Conservation (phyloP, 2,888 invertebrate genomes). For the Autographa pulchrina region DNA sequence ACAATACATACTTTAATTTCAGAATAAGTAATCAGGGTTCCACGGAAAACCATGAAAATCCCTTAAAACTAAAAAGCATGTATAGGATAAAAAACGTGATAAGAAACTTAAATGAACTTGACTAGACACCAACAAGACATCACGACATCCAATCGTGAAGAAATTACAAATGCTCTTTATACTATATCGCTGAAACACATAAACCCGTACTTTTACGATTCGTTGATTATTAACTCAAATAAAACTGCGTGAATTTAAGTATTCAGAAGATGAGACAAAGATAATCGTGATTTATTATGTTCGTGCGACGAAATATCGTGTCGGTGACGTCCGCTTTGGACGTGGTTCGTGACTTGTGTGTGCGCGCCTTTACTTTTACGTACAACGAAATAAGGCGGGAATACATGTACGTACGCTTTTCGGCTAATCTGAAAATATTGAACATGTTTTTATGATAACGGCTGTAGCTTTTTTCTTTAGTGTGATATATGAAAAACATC, state of each 20-base stretch:
- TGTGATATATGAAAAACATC: background rate
- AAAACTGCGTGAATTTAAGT: slow-evolving; percentile 34
- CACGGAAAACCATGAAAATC: no score
- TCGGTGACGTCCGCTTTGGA: slow-evolving; percentile 37
- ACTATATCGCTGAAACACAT: background rate
- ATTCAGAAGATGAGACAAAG: slow-evolving; percentile 57
- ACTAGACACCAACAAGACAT: background rate
- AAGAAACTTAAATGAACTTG: background rate
- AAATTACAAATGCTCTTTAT: background rate
- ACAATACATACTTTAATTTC: no score
- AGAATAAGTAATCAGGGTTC: no score
- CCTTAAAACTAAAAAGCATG: no score
- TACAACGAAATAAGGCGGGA: slow-evolving; percentile 6
- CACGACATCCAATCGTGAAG: background rate
- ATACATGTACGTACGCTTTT: background rate
- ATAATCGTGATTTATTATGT: slow-evolving; percentile 63
- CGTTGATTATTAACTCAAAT: slow-evolving; percentile 10
- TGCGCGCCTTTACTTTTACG: slow-evolving; percentile 28
- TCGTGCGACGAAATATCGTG: slow-evolving; percentile 62
- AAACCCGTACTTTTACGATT: slow-evolving; percentile 5
- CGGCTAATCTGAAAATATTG: slow-evolving; percentile 10
- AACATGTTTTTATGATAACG: background rate
- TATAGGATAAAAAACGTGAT: background rate
- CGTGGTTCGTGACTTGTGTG: slow-evolving; percentile 59
- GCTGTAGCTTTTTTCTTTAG: background rate